Conservation (phyloP, 2,113 vertebrate species). For the Hepsetus odoe region DNA sequence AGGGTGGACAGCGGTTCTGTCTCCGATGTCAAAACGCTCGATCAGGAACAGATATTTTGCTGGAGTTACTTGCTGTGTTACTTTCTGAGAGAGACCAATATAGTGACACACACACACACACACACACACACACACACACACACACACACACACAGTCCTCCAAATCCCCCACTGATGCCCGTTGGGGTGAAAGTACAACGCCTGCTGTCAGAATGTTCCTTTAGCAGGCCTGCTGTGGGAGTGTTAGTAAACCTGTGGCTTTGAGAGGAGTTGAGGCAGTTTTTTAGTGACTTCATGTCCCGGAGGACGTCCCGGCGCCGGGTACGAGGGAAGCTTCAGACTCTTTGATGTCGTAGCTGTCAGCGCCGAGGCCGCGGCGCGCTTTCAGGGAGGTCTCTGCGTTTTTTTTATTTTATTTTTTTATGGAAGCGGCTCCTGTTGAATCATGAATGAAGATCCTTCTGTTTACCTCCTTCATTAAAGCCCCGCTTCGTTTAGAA, state of each 20-base stretch:
- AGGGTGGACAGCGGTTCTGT: too few relatives aligned
- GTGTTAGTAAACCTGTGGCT: conserved; percentile 36
- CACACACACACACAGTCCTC: too few relatives aligned
- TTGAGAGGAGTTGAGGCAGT: background rate
- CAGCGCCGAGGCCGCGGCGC: background rate
- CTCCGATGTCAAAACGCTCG: background rate
- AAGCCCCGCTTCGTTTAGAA: background rate
- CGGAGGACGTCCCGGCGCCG: background rate
- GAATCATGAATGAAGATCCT: background rate
- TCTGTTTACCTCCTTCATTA: background rate
- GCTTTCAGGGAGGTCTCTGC: background rate
- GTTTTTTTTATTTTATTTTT: too few relatives aligned
- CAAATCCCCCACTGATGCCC: conserved; percentile 51
- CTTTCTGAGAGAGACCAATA: conserved; percentile 2
- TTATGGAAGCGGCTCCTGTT: background rate
- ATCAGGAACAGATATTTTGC: conserved; percentile 1
- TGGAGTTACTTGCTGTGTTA: background rate
- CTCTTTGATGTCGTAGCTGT: conserved; percentile 21
- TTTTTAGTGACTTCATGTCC: conserved; percentile 18
- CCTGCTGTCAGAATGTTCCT: conserved; percentile 37
- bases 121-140: too few relatives aligned
- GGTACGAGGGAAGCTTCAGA: conserved; percentile 4
- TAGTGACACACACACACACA: too few relatives aligned
- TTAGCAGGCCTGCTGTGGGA: conserved; percentile 18
- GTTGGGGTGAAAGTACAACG: conserved; percentile 7